Evolutionary conservation across 2,113 vertebrate species (phyloP).

Genomic region (Corythornis madagascariensis): DNA sequence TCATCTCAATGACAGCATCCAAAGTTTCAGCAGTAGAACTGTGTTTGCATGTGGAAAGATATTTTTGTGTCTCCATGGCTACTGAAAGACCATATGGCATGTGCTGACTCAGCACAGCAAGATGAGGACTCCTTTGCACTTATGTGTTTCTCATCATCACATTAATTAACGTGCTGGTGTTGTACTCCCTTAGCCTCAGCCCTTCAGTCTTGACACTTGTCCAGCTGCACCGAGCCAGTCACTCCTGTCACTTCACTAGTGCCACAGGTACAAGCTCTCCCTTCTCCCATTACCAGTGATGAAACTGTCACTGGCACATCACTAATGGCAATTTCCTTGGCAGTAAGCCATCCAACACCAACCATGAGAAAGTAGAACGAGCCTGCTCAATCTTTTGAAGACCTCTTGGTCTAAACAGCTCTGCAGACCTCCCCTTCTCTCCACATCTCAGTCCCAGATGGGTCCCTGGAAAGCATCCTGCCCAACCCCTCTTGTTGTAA

Average conservation of each 20-base stretch:
- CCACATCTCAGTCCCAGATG: background rate
- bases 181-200: background rate
- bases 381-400: background rate
- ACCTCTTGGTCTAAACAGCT: background rate
- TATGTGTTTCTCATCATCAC: background rate
- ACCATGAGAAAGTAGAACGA: accelerated
- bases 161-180: background rate
- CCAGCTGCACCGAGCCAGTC: background rate
- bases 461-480: background rate
- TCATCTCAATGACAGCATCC: background rate
- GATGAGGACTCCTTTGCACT: background rate
- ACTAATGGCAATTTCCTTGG: background rate
- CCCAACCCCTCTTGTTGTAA: background rate
- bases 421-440: background rate
- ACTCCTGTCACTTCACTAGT: background rate
- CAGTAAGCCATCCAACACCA: background rate
- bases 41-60: background rate
- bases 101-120: background rate
- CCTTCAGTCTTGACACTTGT: background rate
- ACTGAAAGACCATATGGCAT: background rate
- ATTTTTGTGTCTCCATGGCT: background rate
- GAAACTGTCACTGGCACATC: background rate
- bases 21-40: background rate
- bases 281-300: background rate
- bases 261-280: background rate